These are phyloP conservation scores for Falco rusticolus DNA, from an alignment of 2,797 vertebrate genomes.

Conservation along the genomic window DNA sequence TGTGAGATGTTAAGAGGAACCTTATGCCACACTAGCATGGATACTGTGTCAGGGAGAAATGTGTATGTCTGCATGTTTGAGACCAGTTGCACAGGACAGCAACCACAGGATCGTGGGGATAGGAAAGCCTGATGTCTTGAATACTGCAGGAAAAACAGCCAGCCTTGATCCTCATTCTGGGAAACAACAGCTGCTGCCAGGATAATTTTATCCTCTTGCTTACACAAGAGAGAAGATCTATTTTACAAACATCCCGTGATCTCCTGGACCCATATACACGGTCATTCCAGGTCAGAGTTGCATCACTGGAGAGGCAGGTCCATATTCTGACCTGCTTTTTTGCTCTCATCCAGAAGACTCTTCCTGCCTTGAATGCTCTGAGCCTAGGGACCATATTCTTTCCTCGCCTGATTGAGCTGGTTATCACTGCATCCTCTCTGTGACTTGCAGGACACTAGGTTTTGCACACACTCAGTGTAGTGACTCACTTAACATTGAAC, in stretches of 20 bases:
- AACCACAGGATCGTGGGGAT: not conserved
- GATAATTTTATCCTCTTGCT: conserved; percentile 71
- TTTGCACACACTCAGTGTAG: not conserved
- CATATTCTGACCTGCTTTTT: conserved; percentile 43
- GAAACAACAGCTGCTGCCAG: conserved; percentile 69
- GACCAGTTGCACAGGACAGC: not conserved
- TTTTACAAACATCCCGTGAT: conserved; percentile 72
- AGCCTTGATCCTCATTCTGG: conserved; percentile 71
- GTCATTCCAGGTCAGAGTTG: conserved; percentile 68
- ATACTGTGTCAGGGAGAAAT: not conserved
- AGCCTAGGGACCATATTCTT: not conserved
- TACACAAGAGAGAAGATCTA: conserved; percentile 68
- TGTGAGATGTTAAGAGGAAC: not conserved
- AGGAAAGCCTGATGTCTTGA: conserved; percentile 35
- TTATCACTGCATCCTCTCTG: not conserved
- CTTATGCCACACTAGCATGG: not conserved
- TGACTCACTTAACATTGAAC: not conserved
- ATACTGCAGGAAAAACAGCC: conserved; percentile 37
- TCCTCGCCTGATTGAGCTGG: not conserved
- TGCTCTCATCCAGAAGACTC: not conserved
- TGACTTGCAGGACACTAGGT: not conserved
- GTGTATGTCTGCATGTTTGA: not conserved
- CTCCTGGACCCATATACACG: conserved; percentile 48
- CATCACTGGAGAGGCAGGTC: conserved; percentile 36
- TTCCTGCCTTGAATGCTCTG: not conserved